phyloP scores from a whole-genome alignment of 2,113 vertebrate genomes.

The Egretta garzetta region DNA sequence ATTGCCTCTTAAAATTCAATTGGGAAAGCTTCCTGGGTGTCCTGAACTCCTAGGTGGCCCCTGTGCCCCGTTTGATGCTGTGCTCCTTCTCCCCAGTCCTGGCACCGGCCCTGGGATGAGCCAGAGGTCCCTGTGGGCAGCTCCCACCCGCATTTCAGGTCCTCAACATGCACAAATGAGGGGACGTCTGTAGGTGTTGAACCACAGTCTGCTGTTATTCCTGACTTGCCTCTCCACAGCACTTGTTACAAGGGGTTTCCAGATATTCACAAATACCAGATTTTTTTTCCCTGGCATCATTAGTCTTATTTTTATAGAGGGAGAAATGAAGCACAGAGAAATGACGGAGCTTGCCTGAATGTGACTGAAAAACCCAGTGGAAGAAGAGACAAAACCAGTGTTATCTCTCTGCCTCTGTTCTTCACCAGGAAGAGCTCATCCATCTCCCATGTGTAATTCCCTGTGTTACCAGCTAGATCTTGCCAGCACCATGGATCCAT shows the following conservation, averaged over 20 bases:
- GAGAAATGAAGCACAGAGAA: neutral
- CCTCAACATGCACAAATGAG: accelerated
- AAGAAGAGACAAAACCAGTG: neutral
- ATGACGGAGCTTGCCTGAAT: neutral
- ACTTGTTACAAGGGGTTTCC: neutral
- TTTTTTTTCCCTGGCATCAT: neutral
- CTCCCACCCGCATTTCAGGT: neutral
- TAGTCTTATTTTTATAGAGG: neutral
- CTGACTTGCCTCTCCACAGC: neutral
- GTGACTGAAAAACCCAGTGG: neutral
- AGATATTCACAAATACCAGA: neutral
- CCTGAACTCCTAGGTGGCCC: neutral
- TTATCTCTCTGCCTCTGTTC: neutral
- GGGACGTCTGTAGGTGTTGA: neutral
- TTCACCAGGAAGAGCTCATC: neutral
- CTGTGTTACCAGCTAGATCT: neutral
- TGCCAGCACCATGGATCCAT: accelerated
- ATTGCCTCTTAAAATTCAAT: slow-evolving; percentile 7
- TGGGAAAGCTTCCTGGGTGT: neutral
- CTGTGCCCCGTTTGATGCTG: neutral
- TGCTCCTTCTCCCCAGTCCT: accelerated
- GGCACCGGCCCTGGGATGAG: accelerated
- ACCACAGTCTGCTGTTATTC: neutral
- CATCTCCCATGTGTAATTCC: neutral
- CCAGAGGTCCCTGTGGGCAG: neutral